These are phyloP conservation scores for Caenorhabditis sp. DNA, from an alignment of 2,888 invertebrate genomes.

Conservation along the genomic window DNA sequence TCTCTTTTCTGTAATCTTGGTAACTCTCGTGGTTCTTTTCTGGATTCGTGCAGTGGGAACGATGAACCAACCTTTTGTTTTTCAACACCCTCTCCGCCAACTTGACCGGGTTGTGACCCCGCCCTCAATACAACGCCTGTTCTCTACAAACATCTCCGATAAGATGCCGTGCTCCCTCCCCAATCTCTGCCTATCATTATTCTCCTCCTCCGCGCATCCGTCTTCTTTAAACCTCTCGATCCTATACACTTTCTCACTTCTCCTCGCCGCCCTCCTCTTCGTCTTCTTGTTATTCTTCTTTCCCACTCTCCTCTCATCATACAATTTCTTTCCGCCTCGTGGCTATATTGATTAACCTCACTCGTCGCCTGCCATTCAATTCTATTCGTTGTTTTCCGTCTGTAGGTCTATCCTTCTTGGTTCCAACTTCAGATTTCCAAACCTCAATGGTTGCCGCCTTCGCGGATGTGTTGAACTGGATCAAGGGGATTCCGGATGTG, in stretches of 20 bases:
- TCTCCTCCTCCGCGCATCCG: not conserved
- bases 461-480: not conserved
- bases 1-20: too few species aligned
- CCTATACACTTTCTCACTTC: not conserved
- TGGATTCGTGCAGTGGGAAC: too few species aligned
- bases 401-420: not conserved
- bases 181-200: too few species aligned
- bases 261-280: not conserved
- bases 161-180: too few species aligned
- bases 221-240: not conserved
- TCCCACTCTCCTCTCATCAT: not conserved
- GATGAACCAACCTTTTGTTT: too few species aligned
- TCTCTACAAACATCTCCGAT: too few species aligned
- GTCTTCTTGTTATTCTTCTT: not conserved
- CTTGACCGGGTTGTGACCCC: too few species aligned
- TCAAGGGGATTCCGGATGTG: not conserved
- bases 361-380: too few species aligned
- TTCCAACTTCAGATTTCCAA: too few species aligned
- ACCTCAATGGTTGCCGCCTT: not conserved
- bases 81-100: too few species aligned
- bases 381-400: not conserved
- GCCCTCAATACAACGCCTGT: too few species aligned
- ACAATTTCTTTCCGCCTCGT: not conserved
- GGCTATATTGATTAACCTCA: not conserved
- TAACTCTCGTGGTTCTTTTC: too few species aligned